phyloP scores from a whole-genome alignment of 2,113 vertebrate genomes.

The Anarhynchus alexandrinus region DNA sequence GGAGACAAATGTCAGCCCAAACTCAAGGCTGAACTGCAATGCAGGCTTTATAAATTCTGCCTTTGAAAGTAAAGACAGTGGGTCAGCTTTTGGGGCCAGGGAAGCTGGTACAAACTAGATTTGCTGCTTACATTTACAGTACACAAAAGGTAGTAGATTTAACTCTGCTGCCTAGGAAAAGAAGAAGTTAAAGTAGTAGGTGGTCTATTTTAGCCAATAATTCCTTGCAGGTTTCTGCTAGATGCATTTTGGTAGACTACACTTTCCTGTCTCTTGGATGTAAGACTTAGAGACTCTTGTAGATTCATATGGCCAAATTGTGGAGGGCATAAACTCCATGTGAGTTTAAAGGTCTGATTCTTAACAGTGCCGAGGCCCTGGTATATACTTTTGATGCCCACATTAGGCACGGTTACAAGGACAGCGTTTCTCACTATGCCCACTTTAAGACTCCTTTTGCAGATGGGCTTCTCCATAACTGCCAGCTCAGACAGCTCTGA shows the following conservation, averaged over 20 bases:
- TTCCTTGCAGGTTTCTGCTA: neutral
- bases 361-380: neutral
- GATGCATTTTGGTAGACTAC: neutral
- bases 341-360: neutral
- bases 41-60: neutral
- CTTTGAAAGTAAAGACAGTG: conserved; percentile 4
- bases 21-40: neutral
- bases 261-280: neutral
- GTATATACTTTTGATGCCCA: neutral
- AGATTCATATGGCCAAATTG: neutral
- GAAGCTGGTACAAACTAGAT: neutral
- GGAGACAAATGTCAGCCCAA: conserved; percentile 40
- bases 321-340: neutral
- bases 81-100: conserved; percentile 1
- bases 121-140: neutral
- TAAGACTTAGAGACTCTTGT: neutral
- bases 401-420: neutral
- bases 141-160: neutral
- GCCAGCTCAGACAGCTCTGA: neutral
- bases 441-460: neutral
- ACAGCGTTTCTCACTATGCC: neutral
- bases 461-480: neutral
- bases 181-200: neutral
- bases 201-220: neutral
- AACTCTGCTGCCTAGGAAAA: neutral